Percentiles rank a stretch among this genome's conserved stretches.
phyloP scores from a whole-genome alignment of 2,113 vertebrate genomes.

The Atherinomorus stipes region DNA sequence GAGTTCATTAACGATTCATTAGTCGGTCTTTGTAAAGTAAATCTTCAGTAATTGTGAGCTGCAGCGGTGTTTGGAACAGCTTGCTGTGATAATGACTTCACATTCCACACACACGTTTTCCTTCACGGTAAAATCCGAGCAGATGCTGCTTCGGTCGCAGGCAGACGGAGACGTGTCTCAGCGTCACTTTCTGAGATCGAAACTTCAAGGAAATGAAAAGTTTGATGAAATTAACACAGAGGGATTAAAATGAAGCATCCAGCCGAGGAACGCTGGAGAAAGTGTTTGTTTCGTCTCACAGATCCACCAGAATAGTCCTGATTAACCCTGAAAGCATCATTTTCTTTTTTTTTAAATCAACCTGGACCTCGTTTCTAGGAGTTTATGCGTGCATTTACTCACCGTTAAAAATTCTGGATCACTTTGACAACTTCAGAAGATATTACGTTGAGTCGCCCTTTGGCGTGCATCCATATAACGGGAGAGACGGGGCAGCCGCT shows the following conservation, averaged over 20 bases:
- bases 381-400: too few relatives aligned
- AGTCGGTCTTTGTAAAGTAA: conserved; percentile 50
- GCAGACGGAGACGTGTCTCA: neutral
- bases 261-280: too few relatives aligned
- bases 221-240: conserved; percentile 8
- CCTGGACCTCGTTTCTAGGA: too few relatives aligned
- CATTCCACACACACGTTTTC: conserved; percentile 34
- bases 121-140: conserved; percentile 19
- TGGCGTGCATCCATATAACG: too few relatives aligned
- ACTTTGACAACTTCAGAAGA: too few relatives aligned
- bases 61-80: conserved; percentile 33
- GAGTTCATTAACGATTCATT: conserved; percentile 50
- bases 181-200: conserved; percentile 20
- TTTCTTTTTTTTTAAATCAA: too few relatives aligned
- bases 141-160: conserved; percentile 9
- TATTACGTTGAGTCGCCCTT: too few relatives aligned
- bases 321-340: too few relatives aligned
- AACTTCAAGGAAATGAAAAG: neutral
- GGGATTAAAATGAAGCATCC: neutral
- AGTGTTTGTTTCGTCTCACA: too few relatives aligned
- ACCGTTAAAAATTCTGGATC: too few relatives aligned
- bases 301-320: too few relatives aligned
- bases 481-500: too few relatives aligned
- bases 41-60: conserved; percentile 14
- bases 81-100: conserved; percentile 46